Evolutionary conservation across 2,888 invertebrate genomes (phyloP), one percentile per base, ranked within the genome.

Genomic region (Cheilosia variabilis): DNA sequence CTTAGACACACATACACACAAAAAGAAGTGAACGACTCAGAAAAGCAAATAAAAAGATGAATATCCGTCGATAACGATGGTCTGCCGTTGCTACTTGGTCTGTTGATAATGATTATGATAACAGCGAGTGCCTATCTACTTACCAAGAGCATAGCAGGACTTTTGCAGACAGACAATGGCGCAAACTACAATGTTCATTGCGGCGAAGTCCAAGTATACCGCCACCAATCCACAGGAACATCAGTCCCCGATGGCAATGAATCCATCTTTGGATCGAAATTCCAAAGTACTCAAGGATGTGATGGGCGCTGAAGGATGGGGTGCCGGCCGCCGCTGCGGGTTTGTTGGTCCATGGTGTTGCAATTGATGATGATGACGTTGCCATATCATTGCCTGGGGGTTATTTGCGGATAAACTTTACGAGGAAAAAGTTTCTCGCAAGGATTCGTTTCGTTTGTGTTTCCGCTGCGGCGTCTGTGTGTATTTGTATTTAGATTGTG

Each of bases 321-420:
- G 68, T 81, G 71, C 72, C 63, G 69, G 71, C 72, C 63, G 69
- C 37, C 55, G 71, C 17, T 63, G 86, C 5, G 15, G 22, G 22
- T 63, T 77, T 81, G 80, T 76, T 72, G 24, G 80, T 63, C 72
- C 43, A 57, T 72, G 53, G 60, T 63, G 57, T 58, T 63, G 63
- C 57, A 19, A 63, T 24, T 63, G 77, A 77, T 80, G 84, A 84
- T 81, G 80, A 81, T 77, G 86, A 86, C 72, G 81, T 81, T 81
- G 81, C 76, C 72, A 77, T 86, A 81, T 86, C 81, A 62, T 72
- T 81, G 81, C 80, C 72, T 66, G 45, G 45, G 63, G 80, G 76
- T 68, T 86, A 77, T 86, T 86, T 81, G 81, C 63, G 66, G 72
- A 81, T 81, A 81, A 86, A 81, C 81, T 80, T 81, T 72, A 57